Conservation (phyloP, 2,113 vertebrate genomes). For the Orientallactaga bullata region DNA sequence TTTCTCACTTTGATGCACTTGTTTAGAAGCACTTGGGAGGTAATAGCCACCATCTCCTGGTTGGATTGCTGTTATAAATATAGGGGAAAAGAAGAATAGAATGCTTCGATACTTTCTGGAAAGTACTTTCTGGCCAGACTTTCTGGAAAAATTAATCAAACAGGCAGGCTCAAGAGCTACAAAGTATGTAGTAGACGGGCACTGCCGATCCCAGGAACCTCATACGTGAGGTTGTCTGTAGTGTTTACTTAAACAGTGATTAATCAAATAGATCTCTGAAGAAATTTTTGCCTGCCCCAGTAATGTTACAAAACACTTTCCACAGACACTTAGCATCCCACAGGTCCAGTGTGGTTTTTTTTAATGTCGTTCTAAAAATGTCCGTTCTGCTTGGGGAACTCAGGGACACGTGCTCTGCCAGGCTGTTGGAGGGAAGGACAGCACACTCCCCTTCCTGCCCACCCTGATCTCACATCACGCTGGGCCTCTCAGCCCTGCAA, state of each 20-base stretch:
- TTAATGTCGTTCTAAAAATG: too few relatives aligned
- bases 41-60: background rate
- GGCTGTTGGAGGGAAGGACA: rapidly evolving
- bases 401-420: background rate
- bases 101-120: background rate
- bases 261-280: slow-evolving; percentile 44
- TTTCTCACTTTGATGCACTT: background rate
- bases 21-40: background rate
- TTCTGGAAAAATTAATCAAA: slow-evolving; percentile 5
- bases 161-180: background rate
- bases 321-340: background rate
- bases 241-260: slow-evolving; percentile 1
- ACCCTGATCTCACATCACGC: background rate
- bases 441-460: background rate
- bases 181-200: background rate
- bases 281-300: slow-evolving; percentile 38
- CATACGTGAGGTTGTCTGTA: background rate
- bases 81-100: background rate
- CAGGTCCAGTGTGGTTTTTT: background rate
- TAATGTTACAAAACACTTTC: background rate
- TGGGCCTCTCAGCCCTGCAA: background rate
- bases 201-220: background rate
- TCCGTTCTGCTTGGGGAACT: too few relatives aligned
- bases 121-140: background rate
- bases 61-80: background rate